Conservation (phyloP, 2,113 vertebrate genomes). For the Nibea albiflora region DNA sequence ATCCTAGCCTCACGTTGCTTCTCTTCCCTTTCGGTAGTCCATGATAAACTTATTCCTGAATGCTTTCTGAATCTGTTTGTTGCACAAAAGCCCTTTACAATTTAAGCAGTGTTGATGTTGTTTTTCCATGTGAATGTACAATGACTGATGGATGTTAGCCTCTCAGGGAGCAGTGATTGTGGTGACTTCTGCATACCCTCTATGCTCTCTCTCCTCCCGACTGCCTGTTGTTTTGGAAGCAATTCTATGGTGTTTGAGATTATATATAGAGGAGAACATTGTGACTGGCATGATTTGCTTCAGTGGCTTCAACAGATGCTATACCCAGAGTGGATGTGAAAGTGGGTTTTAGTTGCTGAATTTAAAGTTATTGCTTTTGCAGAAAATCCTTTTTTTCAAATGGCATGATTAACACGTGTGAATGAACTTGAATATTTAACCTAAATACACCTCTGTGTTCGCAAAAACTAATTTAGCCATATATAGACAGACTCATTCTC, state of each 20-base stretch:
- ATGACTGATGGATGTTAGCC: conserved; percentile 12
- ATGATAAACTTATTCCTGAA: neutral
- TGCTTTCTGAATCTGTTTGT: neutral
- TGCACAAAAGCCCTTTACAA: conserved; percentile 13
- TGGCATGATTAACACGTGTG: neutral
- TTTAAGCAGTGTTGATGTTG: conserved; percentile 5
- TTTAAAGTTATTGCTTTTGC: neutral
- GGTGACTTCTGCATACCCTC: neutral
- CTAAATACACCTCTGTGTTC: too few species aligned
- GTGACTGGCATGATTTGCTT: neutral
- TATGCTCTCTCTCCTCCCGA: neutral
- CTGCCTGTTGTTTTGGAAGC: neutral
- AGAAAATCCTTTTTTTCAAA: neutral
- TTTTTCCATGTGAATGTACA: conserved; percentile 12
- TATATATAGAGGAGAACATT: neutral
- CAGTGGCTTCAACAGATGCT: neutral
- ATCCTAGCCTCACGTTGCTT: neutral
- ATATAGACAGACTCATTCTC: neutral
- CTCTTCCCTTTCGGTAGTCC: neutral
- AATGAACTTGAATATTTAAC: neutral
- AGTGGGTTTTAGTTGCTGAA: neutral
- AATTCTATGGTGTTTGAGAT: neutral
- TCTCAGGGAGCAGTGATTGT: neutral
- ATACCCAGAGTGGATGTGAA: neutral
- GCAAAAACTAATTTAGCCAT: neutral